Conservation (phyloP, 2,113 vertebrate species). For the Pimephales promelas region DNA sequence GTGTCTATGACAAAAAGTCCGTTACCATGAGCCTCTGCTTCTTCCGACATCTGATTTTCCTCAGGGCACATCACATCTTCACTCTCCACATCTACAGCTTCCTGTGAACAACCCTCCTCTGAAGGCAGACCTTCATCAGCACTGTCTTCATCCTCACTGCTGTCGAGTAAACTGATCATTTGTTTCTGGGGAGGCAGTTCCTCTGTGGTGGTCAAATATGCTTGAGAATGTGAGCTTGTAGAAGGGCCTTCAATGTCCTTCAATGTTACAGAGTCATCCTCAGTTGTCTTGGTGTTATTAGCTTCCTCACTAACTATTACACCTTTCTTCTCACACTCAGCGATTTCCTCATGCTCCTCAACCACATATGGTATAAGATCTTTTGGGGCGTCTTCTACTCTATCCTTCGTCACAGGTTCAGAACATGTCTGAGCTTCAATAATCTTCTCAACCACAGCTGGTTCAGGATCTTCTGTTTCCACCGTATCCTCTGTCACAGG, state of each 20-base stretch:
- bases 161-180: slow-evolving; percentile 74
- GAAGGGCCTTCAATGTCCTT: slow-evolving; percentile 1
- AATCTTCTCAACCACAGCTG: neutral
- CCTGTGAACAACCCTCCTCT: slow-evolving; percentile 66
- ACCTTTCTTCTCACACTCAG: neutral
- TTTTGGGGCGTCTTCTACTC: neutral
- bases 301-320: neutral
- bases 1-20: slow-evolving; percentile 90
- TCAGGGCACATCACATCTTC: slow-evolving; percentile 40
- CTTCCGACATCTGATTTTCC: slow-evolving; percentile 32
- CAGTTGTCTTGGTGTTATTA: neutral
- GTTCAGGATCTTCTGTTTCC: neutral
- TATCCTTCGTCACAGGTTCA: neutral
- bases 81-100: slow-evolving; percentile 59
- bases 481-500: neutral
- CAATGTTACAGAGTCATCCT: neutral
- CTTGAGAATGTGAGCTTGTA: slow-evolving; percentile 30
- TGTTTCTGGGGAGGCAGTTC: neutral
- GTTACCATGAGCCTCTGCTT: slow-evolving; percentile 42
- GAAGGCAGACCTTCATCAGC: slow-evolving; percentile 48
- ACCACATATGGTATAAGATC: neutral
- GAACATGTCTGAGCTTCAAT: neutral
- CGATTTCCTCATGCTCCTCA: neutral
- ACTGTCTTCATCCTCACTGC: slow-evolving; percentile 78
- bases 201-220: neutral